Evolutionary conservation across 2,888 invertebrate genomes (phyloP).

Genomic region (Conus canariensis): DNA sequence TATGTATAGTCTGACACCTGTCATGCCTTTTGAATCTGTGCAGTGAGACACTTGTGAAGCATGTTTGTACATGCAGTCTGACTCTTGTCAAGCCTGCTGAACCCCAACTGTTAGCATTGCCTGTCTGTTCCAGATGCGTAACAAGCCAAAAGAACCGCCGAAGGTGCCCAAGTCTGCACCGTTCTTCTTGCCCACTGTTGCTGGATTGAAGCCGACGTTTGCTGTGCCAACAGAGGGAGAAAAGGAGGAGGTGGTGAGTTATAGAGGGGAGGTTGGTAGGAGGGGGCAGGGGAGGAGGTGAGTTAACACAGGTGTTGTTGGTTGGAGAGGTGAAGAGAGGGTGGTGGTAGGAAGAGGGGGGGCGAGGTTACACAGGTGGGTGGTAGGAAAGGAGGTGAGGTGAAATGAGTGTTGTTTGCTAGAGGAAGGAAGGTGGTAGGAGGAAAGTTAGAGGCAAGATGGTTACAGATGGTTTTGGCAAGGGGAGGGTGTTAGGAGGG

Average conservation of each 20-base stretch:
- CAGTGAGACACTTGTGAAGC: too few relatives aligned
- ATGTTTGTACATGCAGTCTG: too few relatives aligned
- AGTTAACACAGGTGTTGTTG: background rate
- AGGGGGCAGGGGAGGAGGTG: background rate
- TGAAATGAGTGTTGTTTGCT: too few relatives aligned
- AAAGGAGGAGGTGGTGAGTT: background rate
- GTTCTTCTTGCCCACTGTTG: conserved; percentile 94
- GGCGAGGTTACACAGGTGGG: background rate
- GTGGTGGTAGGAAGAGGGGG: background rate
- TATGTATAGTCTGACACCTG: too few relatives aligned
- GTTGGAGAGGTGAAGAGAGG: background rate
- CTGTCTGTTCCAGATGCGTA: conserved; percentile 80
- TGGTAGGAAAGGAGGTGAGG: background rate
- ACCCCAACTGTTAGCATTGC: too few relatives aligned
- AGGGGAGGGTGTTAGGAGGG: too few relatives aligned
- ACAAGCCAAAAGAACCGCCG: conserved; percentile 91
- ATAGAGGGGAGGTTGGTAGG: too few relatives aligned
- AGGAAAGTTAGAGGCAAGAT: too few relatives aligned
- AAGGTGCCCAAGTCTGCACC: conserved; percentile 93
- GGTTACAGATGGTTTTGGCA: too few relatives aligned
- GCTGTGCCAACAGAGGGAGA: conserved; percentile 80
- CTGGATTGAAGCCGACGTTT: conserved; percentile 88
- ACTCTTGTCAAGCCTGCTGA: too few relatives aligned
- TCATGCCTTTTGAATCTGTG: too few relatives aligned
- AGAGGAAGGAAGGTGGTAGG: too few relatives aligned